phyloP scores from a whole-genome alignment of 2,797 vertebrate species.

The Enteromius radiatus region DNA sequence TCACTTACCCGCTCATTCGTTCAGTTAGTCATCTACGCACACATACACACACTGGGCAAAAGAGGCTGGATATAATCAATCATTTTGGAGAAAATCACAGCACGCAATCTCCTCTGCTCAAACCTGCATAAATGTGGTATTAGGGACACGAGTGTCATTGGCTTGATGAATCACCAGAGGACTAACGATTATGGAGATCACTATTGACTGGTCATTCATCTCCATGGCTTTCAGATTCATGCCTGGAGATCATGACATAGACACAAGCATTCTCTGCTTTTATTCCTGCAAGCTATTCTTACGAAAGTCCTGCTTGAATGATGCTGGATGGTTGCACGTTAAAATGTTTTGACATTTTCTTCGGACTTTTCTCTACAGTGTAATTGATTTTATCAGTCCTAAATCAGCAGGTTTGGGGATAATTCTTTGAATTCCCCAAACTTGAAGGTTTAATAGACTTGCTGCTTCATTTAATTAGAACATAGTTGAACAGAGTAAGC shows the following conservation, averaged over 20 bases:
- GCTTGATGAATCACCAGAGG: slow-evolving; percentile 88
- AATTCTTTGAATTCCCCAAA: background rate
- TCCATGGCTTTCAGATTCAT: slow-evolving; percentile 86
- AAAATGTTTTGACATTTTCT: background rate
- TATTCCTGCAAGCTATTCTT: slow-evolving; percentile 28
- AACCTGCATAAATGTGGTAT: slow-evolving; percentile 87
- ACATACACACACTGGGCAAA: slow-evolving; percentile 63
- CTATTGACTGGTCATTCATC: slow-evolving; percentile 88
- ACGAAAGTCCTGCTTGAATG: background rate
- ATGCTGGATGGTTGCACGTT: background rate
- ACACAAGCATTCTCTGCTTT: slow-evolving; percentile 23
- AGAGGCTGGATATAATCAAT: slow-evolving; percentile 82
- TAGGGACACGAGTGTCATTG: slow-evolving; percentile 87
- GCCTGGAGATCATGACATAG: slow-evolving; percentile 71
- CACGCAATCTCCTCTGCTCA: slow-evolving; percentile 74
- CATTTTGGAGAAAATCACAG: slow-evolving; percentile 77
- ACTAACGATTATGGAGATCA: slow-evolving; percentile 90
- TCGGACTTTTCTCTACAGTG: background rate
- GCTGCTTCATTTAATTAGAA: slow-evolving; percentile 19
- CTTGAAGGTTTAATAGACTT: background rate
- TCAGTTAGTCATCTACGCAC: slow-evolving; percentile 21
- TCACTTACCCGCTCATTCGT: slow-evolving; percentile 15
- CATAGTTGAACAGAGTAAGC: slow-evolving; percentile 1
- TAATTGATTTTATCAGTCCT: background rate
- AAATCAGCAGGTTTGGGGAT: background rate